phyloP scores from a whole-genome alignment of 2,888 invertebrate genomes.

The Parelbella ahira region DNA sequence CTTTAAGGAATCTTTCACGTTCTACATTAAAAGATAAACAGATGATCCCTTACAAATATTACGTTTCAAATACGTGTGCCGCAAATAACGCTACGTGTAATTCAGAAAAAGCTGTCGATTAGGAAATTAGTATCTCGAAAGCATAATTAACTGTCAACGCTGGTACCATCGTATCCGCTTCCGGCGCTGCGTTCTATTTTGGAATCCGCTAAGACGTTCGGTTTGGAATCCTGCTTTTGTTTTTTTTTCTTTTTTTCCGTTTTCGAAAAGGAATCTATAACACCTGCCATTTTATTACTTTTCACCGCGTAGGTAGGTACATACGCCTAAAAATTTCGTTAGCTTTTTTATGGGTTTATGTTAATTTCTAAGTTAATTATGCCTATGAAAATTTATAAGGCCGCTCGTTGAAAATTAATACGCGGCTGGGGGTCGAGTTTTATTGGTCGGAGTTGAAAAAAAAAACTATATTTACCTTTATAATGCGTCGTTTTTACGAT shows the following conservation, averaged over 20 bases:
- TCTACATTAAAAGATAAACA: too few relatives aligned
- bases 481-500: slow-evolving; percentile 62
- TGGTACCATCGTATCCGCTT: slow-evolving; percentile 72
- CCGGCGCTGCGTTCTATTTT: slow-evolving; percentile 73
- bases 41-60: too few relatives aligned
- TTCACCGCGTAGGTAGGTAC: slow-evolving; percentile 37
- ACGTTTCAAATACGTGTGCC: slow-evolving; percentile 7
- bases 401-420: slow-evolving; percentile 67
- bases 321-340: slow-evolving; percentile 74
- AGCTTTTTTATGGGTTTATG: slow-evolving; percentile 75
- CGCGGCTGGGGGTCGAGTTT: slow-evolving; percentile 62
- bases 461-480: slow-evolving; percentile 36
- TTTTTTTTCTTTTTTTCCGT: slow-evolving; percentile 37
- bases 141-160: slow-evolving; percentile 78
- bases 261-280: slow-evolving; percentile 33
- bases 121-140: slow-evolving; percentile 64
- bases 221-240: slow-evolving; percentile 36
- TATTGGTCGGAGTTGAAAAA: slow-evolving; percentile 53
- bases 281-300: slow-evolving; percentile 71
- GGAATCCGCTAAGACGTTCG: slow-evolving; percentile 58
- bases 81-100: slow-evolving; percentile 30
- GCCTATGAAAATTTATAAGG: slow-evolving; percentile 77
- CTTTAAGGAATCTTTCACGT: too few relatives aligned
- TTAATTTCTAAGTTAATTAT: slow-evolving; percentile 79
- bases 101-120: slow-evolving; percentile 69